Evolutionary conservation across 2,113 vertebrate genomes (phyloP).

Genomic region (Ahaetulla prasina): DNA sequence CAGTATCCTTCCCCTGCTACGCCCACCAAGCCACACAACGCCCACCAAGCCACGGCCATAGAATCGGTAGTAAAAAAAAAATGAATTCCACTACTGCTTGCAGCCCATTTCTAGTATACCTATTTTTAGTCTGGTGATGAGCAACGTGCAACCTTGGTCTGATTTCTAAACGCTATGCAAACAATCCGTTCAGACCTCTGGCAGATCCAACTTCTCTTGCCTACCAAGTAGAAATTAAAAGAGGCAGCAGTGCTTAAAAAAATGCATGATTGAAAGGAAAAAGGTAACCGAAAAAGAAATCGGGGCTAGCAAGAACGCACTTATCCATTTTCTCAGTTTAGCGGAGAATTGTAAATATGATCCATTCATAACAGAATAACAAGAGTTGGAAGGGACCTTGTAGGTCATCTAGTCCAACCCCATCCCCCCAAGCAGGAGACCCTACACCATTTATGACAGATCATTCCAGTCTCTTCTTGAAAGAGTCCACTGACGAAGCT

Average conservation of each 20-base stretch:
- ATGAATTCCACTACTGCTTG: too few species aligned
- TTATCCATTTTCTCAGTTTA: not conserved
- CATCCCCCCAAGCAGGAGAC: too few species aligned
- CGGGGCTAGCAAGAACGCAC: not conserved
- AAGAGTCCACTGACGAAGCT: too few species aligned
- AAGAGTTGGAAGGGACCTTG: too few species aligned
- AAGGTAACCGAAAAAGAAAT: not conserved
- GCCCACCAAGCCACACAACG: too few species aligned
- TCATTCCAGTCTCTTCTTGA: too few species aligned
- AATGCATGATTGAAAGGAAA: not conserved
- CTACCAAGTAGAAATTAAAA: not conserved
- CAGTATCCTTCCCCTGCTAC: too few species aligned
- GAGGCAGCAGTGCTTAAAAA: not conserved
- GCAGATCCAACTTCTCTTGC: not conserved
- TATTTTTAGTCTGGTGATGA: not conserved
- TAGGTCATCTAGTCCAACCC: too few species aligned
- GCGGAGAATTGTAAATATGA: not conserved
- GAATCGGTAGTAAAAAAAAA: too few species aligned
- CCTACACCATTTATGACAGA: too few species aligned
- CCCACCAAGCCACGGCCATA: too few species aligned
- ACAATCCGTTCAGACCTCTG: not conserved
- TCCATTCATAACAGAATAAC: not conserved
- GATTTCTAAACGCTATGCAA: not conserved
- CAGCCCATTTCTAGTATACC: not conserved
- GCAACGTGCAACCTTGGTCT: not conserved